Conservation (phyloP, 1,140 invertebrate genomes). For the Akabosia matsudoensis region DNA sequence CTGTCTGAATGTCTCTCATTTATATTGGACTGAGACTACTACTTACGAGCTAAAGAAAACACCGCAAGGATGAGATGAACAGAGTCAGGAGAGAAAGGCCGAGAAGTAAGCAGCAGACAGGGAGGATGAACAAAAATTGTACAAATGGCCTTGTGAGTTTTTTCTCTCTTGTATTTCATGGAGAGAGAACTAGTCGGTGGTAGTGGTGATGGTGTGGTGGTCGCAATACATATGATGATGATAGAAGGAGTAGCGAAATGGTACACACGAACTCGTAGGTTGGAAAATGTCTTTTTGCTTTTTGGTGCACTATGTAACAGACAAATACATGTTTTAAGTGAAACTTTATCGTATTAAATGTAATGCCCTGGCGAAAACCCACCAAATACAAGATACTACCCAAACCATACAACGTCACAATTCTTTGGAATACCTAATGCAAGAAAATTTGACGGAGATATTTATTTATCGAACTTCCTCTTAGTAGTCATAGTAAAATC, state of each 20-base stretch:
- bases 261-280: not conserved
- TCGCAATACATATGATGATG: constrained; percentile 14
- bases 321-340: too few species aligned
- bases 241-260: not conserved
- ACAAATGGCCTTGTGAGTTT: constrained; percentile 5
- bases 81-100: not conserved
- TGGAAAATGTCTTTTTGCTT: constrained; percentile 21
- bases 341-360: too few species aligned
- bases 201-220: constrained; percentile 7
- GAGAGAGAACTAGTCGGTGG: not conserved
- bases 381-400: too few species aligned
- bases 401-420: too few species aligned
- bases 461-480: too few species aligned
- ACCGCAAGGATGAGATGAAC: not conserved
- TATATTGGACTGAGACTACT: constrained; percentile 16
- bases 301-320: constrained; percentile 2
- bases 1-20: not conserved
- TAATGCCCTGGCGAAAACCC: too few species aligned
- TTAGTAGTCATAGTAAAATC: too few species aligned
- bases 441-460: too few species aligned
- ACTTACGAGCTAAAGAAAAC: not conserved
- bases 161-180: not conserved
- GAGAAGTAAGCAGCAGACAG: not conserved
- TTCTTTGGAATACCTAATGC: too few species aligned
- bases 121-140: not conserved